Percentiles rank a stretch among this genome's conserved stretches.
Conservation (phyloP, 2,113 vertebrate species). For the Daubentonia madagascariensis region DNA sequence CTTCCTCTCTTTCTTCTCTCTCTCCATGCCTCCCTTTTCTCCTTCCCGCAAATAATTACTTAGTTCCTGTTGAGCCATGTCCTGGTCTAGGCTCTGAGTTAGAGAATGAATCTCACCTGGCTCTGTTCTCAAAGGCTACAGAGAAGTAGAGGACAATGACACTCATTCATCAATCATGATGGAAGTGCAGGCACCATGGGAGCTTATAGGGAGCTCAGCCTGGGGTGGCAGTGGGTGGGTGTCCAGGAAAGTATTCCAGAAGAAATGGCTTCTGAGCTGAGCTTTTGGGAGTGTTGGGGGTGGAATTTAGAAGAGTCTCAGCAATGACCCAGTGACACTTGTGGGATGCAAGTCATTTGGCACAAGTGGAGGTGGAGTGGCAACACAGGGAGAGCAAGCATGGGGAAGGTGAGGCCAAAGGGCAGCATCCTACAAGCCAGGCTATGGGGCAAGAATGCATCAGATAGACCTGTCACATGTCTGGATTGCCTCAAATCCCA, state of each 20-base stretch:
- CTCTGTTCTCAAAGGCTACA: not conserved
- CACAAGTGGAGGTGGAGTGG: not conserved
- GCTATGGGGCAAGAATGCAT: not conserved
- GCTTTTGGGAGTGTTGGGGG: not conserved
- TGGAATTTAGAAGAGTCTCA: not conserved
- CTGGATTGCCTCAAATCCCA: not conserved
- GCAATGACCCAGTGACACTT: not conserved
- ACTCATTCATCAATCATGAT: not conserved
- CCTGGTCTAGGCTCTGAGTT: not conserved
- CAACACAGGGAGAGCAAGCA: not conserved
- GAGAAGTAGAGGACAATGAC: not conserved
- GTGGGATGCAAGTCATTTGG: not conserved
- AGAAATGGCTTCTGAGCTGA: not conserved
- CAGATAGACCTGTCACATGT: fast-evolving
- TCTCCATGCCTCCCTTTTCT: not conserved
- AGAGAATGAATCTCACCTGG: not conserved
- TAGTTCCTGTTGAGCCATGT: not conserved
- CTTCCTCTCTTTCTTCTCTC: not conserved
- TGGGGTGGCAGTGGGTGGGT: not conserved
- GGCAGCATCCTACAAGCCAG: not conserved
- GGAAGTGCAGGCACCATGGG: not conserved
- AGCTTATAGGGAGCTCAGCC: not conserved
- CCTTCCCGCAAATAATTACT: not conserved
- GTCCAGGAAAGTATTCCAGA: not conserved
- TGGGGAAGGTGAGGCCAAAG: not conserved